These are phyloP conservation scores for Gryon sp. DNA, from an alignment of 1,140 invertebrate species.

Conservation along the genomic window DNA sequence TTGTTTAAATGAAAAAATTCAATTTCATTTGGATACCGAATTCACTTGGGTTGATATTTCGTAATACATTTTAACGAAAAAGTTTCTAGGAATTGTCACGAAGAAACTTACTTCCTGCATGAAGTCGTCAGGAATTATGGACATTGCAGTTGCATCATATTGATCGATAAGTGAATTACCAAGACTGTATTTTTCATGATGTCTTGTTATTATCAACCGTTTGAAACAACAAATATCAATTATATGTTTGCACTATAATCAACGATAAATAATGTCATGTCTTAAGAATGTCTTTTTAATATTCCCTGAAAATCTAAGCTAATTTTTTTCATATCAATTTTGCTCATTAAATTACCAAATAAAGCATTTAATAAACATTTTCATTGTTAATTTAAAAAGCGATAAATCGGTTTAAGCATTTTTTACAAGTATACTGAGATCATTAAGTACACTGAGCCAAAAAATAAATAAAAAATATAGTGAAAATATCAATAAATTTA, in stretches of 20 bases:
- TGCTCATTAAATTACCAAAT: no score
- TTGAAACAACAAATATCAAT: neutral
- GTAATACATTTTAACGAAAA: neutral
- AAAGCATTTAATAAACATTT: no score
- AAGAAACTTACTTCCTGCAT: neutral
- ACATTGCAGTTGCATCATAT: neutral
- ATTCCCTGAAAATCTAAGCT: no score
- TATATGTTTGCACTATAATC: neutral
- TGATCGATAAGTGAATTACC: neutral
- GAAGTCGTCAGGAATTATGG: neutral
- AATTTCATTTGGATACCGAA: neutral
- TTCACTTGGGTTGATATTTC: neutral
- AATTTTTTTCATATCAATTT: no score
- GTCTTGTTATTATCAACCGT: neutral
- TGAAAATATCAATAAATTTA: no score
- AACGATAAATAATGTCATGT: no score
- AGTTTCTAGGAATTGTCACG: slow-evolving; percentile 3
- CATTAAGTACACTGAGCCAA: no score
- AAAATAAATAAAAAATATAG: no score
- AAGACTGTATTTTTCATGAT: neutral
- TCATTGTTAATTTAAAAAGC: no score
- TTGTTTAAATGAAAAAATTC: neutral
- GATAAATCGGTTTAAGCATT: no score
- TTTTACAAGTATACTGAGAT: no score
- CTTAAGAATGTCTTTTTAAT: no score